Evolutionary conservation across 2,888 invertebrate species (phyloP).

Genomic region (Leptinotarsa haldemani): DNA sequence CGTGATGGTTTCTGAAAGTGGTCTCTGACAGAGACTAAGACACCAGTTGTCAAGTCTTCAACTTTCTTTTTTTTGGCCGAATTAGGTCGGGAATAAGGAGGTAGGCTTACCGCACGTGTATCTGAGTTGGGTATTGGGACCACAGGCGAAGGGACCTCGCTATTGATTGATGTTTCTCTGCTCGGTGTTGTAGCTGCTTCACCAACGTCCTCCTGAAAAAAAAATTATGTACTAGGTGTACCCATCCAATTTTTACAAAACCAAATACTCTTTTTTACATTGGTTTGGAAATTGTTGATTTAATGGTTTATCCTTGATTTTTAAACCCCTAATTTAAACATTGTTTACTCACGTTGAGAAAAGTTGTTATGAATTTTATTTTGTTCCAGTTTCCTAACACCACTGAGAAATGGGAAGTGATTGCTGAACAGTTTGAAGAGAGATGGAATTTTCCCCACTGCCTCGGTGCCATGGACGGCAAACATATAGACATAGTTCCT

Average conservation of each 20-base stretch:
- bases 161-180: no score
- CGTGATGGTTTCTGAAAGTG: conserved; percentile 11
- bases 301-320: neutral
- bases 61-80: conserved; percentile 11
- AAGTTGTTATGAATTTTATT: neutral
- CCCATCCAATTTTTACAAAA: no score
- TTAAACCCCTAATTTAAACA: neutral
- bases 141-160: no score
- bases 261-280: no score
- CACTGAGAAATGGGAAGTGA: conserved; percentile 22
- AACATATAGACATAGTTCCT: conserved; percentile 34
- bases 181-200: no score
- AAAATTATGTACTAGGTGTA: no score
- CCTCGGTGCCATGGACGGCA: conserved; percentile 37
- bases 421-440: conserved; percentile 24
- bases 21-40: conserved; percentile 2
- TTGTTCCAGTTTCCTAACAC: conserved; percentile 26
- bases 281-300: neutral
- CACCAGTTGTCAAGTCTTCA: conserved; percentile 1
- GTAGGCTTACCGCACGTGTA: neutral
- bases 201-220: no score
- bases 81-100: conserved; percentile 8
- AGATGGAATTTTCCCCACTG: conserved; percentile 38
- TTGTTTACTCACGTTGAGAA: neutral
- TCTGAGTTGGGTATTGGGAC: neutral